These are phyloP conservation scores for Listronotus bonariensis DNA, from an alignment of 1,140 invertebrate species.

Conservation along the genomic window DNA sequence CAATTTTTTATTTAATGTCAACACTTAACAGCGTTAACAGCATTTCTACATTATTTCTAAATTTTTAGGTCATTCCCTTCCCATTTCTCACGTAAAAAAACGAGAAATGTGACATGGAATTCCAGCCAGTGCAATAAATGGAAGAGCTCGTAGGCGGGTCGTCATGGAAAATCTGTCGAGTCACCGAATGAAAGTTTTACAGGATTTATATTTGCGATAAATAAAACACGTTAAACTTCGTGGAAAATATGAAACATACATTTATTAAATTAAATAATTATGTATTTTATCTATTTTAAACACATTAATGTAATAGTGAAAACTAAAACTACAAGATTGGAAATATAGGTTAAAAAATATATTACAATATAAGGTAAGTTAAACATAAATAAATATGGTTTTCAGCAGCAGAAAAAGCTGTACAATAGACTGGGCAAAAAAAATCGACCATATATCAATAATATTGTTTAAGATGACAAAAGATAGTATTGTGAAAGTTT, in stretches of 20 bases:
- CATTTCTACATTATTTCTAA: constrained; percentile 17
- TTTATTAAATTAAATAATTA: too few species aligned
- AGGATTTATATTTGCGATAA: constrained; percentile 10
- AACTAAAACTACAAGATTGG: too few species aligned
- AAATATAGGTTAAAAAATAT: too few species aligned
- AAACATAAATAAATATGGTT: too few species aligned
- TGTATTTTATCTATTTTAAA: too few species aligned
- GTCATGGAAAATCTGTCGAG: constrained; percentile 17
- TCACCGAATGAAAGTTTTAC: constrained; percentile 10
- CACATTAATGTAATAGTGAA: too few species aligned
- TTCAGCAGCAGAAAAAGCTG: too few species aligned
- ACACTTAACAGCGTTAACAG: constrained; percentile 1
- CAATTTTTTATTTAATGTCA: background rate
- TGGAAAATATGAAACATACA: background rate
- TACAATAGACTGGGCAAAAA: too few species aligned
- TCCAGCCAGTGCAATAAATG: constrained; percentile 16
- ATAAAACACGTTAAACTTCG: constrained; percentile 1
- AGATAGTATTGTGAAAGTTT: too few species aligned
- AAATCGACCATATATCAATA: too few species aligned
- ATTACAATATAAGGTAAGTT: too few species aligned
- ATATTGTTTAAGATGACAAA: too few species aligned
- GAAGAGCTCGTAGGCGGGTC: constrained; percentile 4
- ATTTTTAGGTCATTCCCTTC: constrained; percentile 28
- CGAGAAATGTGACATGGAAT: constrained; percentile 22
- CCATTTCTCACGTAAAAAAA: constrained; percentile 28